Base-by-base conservation (phyloP, 2,113 vertebrate species). In the Australoheros scitulus region DNA sequence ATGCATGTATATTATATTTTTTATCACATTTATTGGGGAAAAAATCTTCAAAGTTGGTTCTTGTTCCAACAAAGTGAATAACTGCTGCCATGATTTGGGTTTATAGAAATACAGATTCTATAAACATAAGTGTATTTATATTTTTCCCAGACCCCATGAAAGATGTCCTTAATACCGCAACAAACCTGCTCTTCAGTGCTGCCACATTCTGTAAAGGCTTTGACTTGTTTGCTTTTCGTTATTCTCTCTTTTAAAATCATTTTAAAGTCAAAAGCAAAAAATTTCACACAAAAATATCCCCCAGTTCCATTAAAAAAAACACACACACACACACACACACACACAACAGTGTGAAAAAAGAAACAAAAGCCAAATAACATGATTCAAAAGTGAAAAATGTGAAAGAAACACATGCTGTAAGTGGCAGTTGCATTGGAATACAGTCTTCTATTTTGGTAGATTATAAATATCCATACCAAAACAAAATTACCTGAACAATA, bases 401-500 rank as follows among this genome's bases (percentile, higher is more conserved):
- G 38, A 68, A 81, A 65, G 15, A 64, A 76, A 77, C 11, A 41
- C 77, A 58, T 76, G 61, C 76, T 81, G 68, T 77, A 77, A 70
- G 81, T 61, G 85, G 78, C 76, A 81, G 38, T 88, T 90, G 56
- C 4, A 90, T 88, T 59, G 70, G 83, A 85, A 80, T 58, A 61
- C 79, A 88, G 58, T 75, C 55, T 52, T 24, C 75, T 52, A 52
- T 87, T 81, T 70, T 70, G 58, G 41, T 26, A 64, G 57, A 79
- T 89, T 83, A 81, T 84, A 90, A 85, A 87, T 77, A 79, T 74
- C 80, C 82, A 80, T 81, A 86, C 47, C 87, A 90, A 83, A 90
- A 92, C 81, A 93, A 68, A 89, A 86, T 88, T 86, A 90, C 82
- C 79, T 84, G 82, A 79, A 90, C 88, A 94, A 94, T 83, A 81